These are phyloP conservation scores for Luperina testacea DNA, from an alignment of 2,888 invertebrate species.

Conservation along the genomic window DNA sequence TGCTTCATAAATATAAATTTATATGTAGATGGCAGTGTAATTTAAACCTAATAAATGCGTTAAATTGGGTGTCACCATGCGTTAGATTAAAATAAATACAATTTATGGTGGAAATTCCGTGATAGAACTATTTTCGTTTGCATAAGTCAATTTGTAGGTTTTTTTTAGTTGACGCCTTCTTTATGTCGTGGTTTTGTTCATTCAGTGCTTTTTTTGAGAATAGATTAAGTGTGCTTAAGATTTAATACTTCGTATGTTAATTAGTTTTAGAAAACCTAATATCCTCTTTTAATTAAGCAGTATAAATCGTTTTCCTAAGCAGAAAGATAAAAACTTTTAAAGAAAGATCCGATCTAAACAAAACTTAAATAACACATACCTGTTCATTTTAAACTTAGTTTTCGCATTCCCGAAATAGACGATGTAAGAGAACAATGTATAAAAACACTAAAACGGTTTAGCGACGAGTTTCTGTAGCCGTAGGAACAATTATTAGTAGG, in stretches of 20 bases:
- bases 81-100: slow-evolving; percentile 20
- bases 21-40: slow-evolving; percentile 34
- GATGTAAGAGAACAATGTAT: neutral
- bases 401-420: neutral
- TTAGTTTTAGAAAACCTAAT: neutral
- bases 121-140: neutral
- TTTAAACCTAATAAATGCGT: slow-evolving; percentile 24
- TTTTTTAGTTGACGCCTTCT: too few relatives aligned
- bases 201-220: neutral
- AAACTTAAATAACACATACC: neutral
- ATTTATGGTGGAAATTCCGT: neutral
- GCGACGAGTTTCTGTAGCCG: neutral
- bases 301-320: neutral
- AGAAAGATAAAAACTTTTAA: too few relatives aligned
- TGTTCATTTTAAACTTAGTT: neutral
- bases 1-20: slow-evolving; percentile 6
- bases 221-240: too few relatives aligned
- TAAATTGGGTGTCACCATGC: slow-evolving; percentile 5
- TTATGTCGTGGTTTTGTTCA: neutral
- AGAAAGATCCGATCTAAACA: neutral
- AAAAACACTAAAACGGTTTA: neutral
- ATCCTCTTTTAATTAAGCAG: neutral
- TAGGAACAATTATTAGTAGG: neutral
- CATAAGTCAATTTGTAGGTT: neutral
- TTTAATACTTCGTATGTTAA: neutral